Evolutionary conservation across 2,113 vertebrate species (phyloP).

Genomic region (zebrafish (Danio rerio)): DNA sequence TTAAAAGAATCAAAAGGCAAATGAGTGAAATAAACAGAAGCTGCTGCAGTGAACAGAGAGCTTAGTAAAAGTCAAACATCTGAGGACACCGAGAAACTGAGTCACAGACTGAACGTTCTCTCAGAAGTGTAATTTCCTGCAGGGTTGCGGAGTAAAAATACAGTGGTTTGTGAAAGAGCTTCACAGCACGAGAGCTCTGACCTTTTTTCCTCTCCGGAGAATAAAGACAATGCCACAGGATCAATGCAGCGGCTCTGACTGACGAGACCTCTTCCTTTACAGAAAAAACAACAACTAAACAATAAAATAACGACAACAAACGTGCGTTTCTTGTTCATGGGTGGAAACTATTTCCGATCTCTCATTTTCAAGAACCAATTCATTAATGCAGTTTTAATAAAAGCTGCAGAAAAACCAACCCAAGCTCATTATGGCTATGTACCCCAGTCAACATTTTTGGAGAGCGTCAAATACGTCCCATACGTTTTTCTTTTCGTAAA

Average conservation of each 20-base stretch:
- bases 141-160: conserved; percentile 17
- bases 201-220: conserved; percentile 42
- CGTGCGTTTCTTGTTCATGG: background rate
- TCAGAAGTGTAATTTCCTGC: conserved; percentile 42
- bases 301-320: conserved; percentile 18
- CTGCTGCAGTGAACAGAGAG: background rate
- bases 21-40: background rate
- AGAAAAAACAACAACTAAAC: background rate
- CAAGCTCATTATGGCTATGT: background rate
- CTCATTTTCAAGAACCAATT: background rate
- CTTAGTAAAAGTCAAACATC: background rate
- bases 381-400: background rate
- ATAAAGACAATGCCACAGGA: conserved; percentile 20
- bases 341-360: background rate
- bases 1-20: background rate
- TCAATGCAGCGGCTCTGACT: background rate
- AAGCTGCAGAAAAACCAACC: background rate
- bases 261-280: conserved; percentile 3
- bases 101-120: conserved; percentile 26
- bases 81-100: background rate
- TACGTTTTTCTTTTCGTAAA: no score
- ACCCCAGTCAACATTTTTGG: no score
- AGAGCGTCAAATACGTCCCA: no score
- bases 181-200: background rate
- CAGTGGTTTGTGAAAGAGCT: conserved; percentile 12